A percentile compares a stretch with the other conserved stretches of the same genome.
These are phyloP conservation scores for Lasioglossum oenotherae DNA, from an alignment of 2,888 invertebrate genomes.

Conservation along the genomic window DNA sequence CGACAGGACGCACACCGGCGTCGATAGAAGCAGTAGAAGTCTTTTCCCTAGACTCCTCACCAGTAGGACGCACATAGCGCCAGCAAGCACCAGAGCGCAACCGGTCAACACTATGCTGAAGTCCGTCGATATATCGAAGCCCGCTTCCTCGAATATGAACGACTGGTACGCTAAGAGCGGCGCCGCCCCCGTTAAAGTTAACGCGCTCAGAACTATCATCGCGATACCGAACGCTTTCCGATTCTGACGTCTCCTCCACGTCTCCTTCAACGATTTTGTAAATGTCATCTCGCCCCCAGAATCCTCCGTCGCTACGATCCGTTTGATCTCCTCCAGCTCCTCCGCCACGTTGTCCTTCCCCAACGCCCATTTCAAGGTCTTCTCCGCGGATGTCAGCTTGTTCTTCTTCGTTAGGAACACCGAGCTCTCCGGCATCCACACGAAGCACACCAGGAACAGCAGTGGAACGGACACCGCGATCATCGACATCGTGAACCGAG, in stretches of 20 bases:
- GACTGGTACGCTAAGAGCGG: constrained; percentile 81
- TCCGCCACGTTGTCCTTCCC: constrained; percentile 78
- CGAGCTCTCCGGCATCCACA: constrained; percentile 82
- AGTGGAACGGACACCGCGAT: constrained; percentile 75
- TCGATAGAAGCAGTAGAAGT: constrained; percentile 74
- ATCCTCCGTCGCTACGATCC: constrained; percentile 78
- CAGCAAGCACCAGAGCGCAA: constrained; percentile 77
- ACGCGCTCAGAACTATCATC: constrained; percentile 75
- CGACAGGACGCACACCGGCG: constrained; percentile 75
- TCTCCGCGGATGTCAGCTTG: constrained; percentile 75
- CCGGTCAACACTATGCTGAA: constrained; percentile 78
- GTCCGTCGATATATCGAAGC: constrained; percentile 77
- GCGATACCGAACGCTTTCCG: constrained; percentile 77
- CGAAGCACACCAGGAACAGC: constrained; percentile 75
- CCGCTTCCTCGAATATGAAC: constrained; percentile 78
- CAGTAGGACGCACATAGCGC: constrained; percentile 76
- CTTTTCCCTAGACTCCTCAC: constrained; percentile 80
- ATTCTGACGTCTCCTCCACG: constrained; percentile 68
- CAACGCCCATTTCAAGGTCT: constrained; percentile 79
- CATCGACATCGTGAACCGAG: constrained; percentile 77
- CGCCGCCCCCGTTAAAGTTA: constrained; percentile 79
- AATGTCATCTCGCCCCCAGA: constrained; percentile 42
- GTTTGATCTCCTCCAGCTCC: constrained; percentile 81
- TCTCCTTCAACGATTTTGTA: constrained; percentile 36
- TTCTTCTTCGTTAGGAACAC: constrained; percentile 80